phyloP scores from a whole-genome alignment of 1,140 invertebrate genomes.

The Anastatus disparis region DNA sequence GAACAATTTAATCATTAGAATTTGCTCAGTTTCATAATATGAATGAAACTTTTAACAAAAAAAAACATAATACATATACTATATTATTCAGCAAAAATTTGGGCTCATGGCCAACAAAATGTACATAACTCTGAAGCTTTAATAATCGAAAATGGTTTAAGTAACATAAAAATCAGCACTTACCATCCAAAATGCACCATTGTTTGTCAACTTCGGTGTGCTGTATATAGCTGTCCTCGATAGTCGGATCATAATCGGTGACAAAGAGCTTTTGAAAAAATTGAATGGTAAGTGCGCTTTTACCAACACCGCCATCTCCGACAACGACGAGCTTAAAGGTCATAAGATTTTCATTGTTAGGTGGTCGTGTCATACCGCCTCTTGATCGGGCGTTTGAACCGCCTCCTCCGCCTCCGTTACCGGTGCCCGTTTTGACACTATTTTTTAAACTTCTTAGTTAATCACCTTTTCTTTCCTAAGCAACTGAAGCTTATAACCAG shows the following conservation, averaged over 20 bases:
- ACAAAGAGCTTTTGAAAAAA: constrained; percentile 89
- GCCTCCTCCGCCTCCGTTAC: constrained; percentile 20
- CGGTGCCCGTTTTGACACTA: background rate
- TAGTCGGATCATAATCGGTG: constrained; percentile 91
- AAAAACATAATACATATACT: too few species aligned
- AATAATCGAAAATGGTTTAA: too few species aligned
- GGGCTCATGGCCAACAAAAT: too few species aligned
- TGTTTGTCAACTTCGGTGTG: constrained; percentile 93
- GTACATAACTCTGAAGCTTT: too few species aligned
- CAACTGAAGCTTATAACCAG: too few species aligned
- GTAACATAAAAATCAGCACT: too few species aligned
- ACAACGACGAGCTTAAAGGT: constrained; percentile 91
- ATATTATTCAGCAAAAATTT: too few species aligned
- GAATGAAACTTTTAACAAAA: too few species aligned
- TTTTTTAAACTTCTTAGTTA: too few species aligned
- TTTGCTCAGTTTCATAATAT: too few species aligned
- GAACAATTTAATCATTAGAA: too few species aligned
- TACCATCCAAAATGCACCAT: constrained; percentile 92
- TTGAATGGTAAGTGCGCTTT: constrained; percentile 92
- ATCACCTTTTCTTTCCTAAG: too few species aligned
- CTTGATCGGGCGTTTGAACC: constrained; percentile 47
- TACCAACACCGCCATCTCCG: constrained; percentile 89
- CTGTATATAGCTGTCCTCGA: constrained; percentile 90
- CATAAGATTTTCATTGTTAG: constrained; percentile 83
- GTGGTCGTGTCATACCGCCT: constrained; percentile 72